phyloP scores from a whole-genome alignment of 2,113 vertebrate species.

The Chrysemys picta region DNA sequence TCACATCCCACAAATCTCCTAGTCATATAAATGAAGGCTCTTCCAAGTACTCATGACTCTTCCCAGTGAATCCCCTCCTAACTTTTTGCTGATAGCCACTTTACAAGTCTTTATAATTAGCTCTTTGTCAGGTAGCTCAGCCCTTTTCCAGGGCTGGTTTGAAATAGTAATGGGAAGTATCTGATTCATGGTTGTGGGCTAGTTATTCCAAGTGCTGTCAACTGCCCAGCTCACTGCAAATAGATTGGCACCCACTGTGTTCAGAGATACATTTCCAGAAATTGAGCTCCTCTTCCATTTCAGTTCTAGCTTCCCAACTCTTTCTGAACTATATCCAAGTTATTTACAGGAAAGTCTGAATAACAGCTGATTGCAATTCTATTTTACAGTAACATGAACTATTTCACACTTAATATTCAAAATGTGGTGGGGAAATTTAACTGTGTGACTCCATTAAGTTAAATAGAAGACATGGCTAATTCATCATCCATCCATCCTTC shows the following conservation, averaged over 20 bases:
- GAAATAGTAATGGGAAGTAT: not conserved
- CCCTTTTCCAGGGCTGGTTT: fast-evolving
- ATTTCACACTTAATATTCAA: constrained; percentile 12
- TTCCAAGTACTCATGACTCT: not conserved
- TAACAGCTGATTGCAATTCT: not conserved
- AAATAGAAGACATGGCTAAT: not conserved
- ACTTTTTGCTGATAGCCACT: not conserved
- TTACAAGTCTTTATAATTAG: fast-evolving
- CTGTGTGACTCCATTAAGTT: not conserved
- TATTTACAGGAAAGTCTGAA: fast-evolving
- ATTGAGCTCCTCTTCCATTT: fast-evolving
- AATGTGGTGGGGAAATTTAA: not conserved
- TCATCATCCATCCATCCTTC: constrained; percentile 13
- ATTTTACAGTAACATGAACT: fast-evolving
- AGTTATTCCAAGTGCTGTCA: fast-evolving
- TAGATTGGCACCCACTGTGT: not conserved
- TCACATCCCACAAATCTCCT: not conserved
- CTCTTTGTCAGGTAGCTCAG: not conserved
- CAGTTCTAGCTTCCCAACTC: not conserved
- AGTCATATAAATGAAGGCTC: not conserved
- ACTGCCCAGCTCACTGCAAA: fast-evolving
- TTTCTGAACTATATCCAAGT: not conserved
- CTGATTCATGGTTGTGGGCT: not conserved
- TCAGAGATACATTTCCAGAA: not conserved
- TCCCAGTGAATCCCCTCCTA: not conserved